Evolutionary conservation across 2,113 vertebrate species (phyloP).

Genomic region (Chloroceryle aenea): DNA sequence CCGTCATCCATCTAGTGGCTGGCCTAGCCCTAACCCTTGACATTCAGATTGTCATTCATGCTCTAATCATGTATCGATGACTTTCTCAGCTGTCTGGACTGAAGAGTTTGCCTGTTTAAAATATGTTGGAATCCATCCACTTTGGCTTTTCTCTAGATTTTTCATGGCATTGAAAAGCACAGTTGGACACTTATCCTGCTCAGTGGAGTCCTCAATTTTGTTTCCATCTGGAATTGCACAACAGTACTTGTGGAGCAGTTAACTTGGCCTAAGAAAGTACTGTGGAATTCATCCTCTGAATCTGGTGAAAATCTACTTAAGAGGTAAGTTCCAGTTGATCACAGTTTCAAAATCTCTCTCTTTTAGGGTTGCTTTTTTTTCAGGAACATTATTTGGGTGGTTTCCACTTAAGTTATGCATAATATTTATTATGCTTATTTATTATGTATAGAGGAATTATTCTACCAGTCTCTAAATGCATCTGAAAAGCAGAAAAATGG

Average conservation of each 20-base stretch:
- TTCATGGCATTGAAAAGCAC: not conserved
- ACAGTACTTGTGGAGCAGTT: not conserved
- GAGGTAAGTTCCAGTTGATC: not conserved
- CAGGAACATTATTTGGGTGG: not conserved
- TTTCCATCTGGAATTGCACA: not conserved
- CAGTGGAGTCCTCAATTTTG: not conserved
- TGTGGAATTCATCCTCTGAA: not conserved
- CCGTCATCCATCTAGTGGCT: not conserved
- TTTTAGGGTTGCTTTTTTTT: not conserved
- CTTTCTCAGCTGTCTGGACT: constrained; percentile 14
- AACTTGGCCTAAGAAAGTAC: not conserved
- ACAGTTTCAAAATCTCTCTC: not conserved
- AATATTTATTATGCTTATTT: not conserved
- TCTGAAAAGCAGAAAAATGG: not conserved
- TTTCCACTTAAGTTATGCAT: not conserved
- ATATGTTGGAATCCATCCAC: constrained; percentile 1
- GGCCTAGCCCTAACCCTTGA: not conserved
- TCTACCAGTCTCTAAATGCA: not conserved
- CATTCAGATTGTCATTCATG: not conserved
- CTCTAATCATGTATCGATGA: not conserved
- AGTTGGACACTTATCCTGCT: not conserved
- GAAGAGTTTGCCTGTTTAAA: constrained; percentile 4
- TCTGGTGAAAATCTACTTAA: not conserved
- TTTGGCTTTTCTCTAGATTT: constrained; percentile 19
- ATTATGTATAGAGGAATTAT: not conserved